Percentiles rank a stretch among this genome's conserved stretches.
Evolutionary conservation across 2,888 invertebrate species (phyloP).

Genomic region (Drosophila pullipes): DNA sequence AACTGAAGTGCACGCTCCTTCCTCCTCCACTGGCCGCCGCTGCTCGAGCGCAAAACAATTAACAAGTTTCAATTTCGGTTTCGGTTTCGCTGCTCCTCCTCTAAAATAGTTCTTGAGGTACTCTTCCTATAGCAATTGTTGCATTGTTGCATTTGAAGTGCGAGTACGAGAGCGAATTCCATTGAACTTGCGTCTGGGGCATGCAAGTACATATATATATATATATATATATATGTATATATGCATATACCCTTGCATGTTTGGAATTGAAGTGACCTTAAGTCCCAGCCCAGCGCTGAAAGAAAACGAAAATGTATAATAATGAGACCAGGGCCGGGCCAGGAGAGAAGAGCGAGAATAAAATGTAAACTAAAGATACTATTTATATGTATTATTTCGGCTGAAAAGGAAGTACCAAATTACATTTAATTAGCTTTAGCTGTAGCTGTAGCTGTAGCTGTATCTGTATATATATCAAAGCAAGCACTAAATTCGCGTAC

Average conservation of each 20-base stretch:
- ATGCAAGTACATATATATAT: neutral
- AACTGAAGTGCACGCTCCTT: conserved; percentile 57
- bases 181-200: conserved; percentile 52
- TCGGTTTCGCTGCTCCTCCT: conserved; percentile 18
- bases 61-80: conserved; percentile 70
- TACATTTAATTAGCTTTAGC: conserved; percentile 84
- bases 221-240: neutral
- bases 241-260: neutral
- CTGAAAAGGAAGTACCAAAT: conserved; percentile 85
- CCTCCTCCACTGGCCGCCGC: conserved; percentile 35
- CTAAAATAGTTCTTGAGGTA: conserved; percentile 23
- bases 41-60: conserved; percentile 80
- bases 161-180: conserved; percentile 65
- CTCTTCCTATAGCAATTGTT: conserved; percentile 57
- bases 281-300: conserved; percentile 56
- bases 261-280: conserved; percentile 62
- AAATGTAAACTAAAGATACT: conserved; percentile 80
- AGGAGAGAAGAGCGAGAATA: conserved; percentile 51
- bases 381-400: conserved; percentile 82
- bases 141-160: conserved; percentile 51
- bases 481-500: conserved; percentile 76
- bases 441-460: conserved; percentile 38
- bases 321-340: conserved; percentile 54
- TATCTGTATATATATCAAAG: conserved; percentile 29
- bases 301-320: conserved; percentile 80